Evolutionary conservation across 2,797 vertebrate genomes (phyloP).

Genomic region (Sebastes taczanowskii): DNA sequence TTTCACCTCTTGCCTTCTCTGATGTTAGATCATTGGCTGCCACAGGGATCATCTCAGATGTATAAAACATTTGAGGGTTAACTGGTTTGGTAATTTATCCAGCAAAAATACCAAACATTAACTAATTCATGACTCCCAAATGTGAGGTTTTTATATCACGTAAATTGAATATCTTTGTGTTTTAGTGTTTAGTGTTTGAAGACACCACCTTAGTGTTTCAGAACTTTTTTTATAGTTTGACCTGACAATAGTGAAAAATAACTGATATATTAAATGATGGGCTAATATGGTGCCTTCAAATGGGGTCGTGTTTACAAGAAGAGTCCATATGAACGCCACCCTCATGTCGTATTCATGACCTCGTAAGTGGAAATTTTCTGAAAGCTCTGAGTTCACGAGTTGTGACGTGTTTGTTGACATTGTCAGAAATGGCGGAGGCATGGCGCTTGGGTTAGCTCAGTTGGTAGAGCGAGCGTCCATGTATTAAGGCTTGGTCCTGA

Average conservation of each 20-base stretch:
- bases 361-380: too few species aligned
- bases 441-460: too few species aligned
- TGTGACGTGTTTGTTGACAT: too few species aligned
- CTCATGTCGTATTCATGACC: too few species aligned
- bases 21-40: constrained; percentile 2
- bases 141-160: neutral
- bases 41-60: constrained; percentile 9
- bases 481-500: too few species aligned
- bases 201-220: neutral
- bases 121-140: neutral
- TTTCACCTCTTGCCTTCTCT: constrained; percentile 18
- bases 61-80: neutral
- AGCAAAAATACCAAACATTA: neutral
- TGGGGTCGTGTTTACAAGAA: too few species aligned
- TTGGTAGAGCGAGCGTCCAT: too few species aligned
- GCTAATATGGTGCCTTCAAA: neutral
- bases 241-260: neutral
- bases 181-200: neutral
- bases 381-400: too few species aligned
- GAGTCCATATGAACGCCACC: too few species aligned
- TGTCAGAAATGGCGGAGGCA: too few species aligned
- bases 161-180: neutral
- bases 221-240: neutral
- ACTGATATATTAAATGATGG: neutral
- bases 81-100: neutral